A percentile compares a stretch with the other conserved stretches of the same genome.
These are phyloP conservation scores for Cetonia aurata DNA, from an alignment of 2,888 invertebrate genomes.

Conservation along the genomic window DNA sequence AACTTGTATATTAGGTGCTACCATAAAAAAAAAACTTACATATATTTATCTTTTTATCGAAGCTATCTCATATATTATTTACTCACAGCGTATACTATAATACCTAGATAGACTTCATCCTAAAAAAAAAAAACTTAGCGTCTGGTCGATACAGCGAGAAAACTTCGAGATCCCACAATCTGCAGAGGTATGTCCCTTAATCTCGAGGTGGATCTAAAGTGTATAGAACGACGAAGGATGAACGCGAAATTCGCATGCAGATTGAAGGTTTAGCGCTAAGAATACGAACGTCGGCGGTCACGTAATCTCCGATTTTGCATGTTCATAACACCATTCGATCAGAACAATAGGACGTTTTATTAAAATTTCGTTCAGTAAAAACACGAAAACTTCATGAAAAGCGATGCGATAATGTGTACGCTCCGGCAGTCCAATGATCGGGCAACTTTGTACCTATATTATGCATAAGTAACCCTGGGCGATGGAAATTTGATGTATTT, in stretches of 20 bases:
- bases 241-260: constrained; percentile 67
- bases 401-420: no score
- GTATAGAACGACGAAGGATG: constrained; percentile 47
- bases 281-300: constrained; percentile 6
- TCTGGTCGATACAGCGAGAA: constrained; percentile 21
- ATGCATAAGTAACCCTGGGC: no score
- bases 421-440: no score
- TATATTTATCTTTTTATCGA: no score
- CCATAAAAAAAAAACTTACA: no score
- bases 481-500: no score
- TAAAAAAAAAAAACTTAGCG: constrained; percentile 15
- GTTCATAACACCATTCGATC: constrained; percentile 17
- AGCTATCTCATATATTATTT: no score
- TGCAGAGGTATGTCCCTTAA: constrained; percentile 44
- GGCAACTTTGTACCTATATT: no score
- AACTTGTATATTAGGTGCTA: no score
- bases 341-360: constrained; percentile 23
- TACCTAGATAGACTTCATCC: background rate
- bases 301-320: constrained; percentile 30
- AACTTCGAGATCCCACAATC: constrained; percentile 9
- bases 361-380: constrained; percentile 5
- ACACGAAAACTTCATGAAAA: no score
- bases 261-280: constrained; percentile 57
- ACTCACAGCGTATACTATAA: no score
- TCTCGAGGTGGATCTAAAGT: constrained; percentile 54